Percentiles rank a stretch among this genome's conserved stretches.
phyloP scores from a whole-genome alignment of 2,113 vertebrate genomes.

The Emydocephalus ijimae region DNA sequence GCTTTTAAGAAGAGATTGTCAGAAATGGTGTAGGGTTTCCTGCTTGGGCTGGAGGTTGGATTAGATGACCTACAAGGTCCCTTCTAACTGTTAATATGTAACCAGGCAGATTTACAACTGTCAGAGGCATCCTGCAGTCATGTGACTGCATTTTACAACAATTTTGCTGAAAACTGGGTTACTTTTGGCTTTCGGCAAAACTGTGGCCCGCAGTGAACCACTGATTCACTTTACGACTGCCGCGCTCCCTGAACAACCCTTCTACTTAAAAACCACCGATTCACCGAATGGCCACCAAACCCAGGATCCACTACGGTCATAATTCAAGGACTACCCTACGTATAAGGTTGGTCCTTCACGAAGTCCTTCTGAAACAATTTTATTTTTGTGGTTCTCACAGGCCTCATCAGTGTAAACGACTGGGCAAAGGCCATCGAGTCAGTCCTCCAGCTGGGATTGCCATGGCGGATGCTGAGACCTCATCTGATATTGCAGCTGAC shows the following conservation, averaged over 20 bases:
- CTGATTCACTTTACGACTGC: neutral
- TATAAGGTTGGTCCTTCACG: neutral
- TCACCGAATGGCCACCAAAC: neutral
- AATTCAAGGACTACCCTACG: neutral
- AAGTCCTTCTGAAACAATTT: neutral
- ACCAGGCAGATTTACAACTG: too few species aligned
- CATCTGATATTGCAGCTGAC: constrained; percentile 65
- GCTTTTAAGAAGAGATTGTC: too few species aligned
- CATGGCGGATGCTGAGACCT: constrained; percentile 84
- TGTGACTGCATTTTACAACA: neutral
- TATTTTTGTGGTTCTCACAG: constrained; percentile 37
- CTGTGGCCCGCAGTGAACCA: too few species aligned
- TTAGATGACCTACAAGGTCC: too few species aligned
- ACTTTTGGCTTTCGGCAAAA: neutral
- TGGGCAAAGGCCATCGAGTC: constrained; percentile 83
- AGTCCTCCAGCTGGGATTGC: constrained; percentile 78
- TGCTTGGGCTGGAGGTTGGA: too few species aligned
- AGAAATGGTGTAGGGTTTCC: too few species aligned
- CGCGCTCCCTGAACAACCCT: neutral
- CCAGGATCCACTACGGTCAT: neutral
- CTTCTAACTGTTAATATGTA: too few species aligned
- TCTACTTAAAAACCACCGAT: neutral
- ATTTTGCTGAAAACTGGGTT: neutral
- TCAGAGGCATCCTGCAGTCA: too few species aligned
- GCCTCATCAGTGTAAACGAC: constrained; percentile 70